Percentiles rank a stretch among this genome's conserved stretches.
Evolutionary conservation across 2,797 vertebrate species (phyloP).

Genomic region (Scyliorhinus canicula): DNA sequence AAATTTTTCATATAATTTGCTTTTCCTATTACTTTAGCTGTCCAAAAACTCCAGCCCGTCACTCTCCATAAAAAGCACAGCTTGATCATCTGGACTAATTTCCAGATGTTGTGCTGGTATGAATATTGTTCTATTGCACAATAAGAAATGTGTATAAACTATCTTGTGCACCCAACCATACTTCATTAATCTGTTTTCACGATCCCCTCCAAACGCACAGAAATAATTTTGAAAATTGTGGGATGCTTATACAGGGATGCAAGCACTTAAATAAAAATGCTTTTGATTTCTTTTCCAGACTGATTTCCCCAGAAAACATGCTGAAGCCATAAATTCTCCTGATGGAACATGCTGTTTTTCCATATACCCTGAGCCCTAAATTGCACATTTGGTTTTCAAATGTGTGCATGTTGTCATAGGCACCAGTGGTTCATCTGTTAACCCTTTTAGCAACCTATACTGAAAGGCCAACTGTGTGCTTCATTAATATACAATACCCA

Average conservation of each 20-base stretch:
- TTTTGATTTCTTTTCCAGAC: slow-evolving; percentile 24
- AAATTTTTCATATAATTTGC: background rate
- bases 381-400: slow-evolving; percentile 14
- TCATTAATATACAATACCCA: background rate
- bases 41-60: background rate
- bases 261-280: slow-evolving; percentile 20
- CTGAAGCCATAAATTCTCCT: slow-evolving; percentile 7
- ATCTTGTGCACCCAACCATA: background rate
- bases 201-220: background rate
- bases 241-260: background rate
- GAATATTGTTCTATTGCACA: background rate
- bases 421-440: background rate
- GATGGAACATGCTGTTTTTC: slow-evolving; percentile 23
- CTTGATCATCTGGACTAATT: background rate
- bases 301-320: slow-evolving; percentile 9
- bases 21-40: background rate
- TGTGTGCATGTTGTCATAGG: background rate
- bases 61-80: background rate
- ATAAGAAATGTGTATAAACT: background rate
- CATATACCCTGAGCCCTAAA: slow-evolving; percentile 4
- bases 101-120: background rate
- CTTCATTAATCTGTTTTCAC: background rate
- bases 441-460: background rate
- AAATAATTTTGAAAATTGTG: background rate
- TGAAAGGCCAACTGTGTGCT: background rate